phyloP scores from a whole-genome alignment of 2,888 invertebrate genomes.

The Aphidoletes aphidimyza region DNA sequence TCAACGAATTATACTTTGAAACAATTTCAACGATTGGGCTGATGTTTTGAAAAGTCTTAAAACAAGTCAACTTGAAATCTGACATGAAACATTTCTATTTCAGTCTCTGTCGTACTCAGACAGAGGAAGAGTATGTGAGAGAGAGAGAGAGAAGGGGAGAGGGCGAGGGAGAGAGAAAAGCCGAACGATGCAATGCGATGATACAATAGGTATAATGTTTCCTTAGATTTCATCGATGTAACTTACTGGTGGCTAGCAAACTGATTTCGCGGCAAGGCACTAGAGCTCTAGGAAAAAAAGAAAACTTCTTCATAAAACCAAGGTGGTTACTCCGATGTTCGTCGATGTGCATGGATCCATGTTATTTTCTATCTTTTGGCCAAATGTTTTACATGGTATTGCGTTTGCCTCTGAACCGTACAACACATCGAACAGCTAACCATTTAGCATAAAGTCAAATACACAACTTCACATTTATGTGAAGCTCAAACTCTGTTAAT shows the following conservation, averaged over 20 bases:
- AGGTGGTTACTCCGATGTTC: not conserved
- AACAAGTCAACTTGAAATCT: too few species aligned
- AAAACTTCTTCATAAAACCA: too few species aligned
- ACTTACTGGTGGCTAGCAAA: not conserved
- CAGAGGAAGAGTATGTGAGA: too few species aligned
- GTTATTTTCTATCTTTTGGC: not conserved
- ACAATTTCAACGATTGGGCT: too few species aligned
- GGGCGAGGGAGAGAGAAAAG: not conserved
- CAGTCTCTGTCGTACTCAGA: not conserved
- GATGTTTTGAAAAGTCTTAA: too few species aligned
- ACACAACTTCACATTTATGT: not conserved
- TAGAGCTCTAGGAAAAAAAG: not conserved
- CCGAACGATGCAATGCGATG: not conserved
- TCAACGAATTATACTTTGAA: too few species aligned
- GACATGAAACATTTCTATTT: too few species aligned
- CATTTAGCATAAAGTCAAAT: constrained; percentile 41
- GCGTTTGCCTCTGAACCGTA: too few species aligned
- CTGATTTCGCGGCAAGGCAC: constrained; percentile 40
- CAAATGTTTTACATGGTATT: not conserved
- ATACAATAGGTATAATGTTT: constrained; percentile 16
- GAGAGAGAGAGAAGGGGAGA: not conserved
- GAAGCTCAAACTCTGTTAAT: constrained; percentile 15
- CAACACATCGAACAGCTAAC: not conserved
- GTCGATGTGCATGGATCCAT: not conserved
- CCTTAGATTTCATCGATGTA: constrained; percentile 35